These are phyloP conservation scores for Capitulum mitella DNA, from an alignment of 2,888 invertebrate genomes.

Conservation along the genomic window DNA sequence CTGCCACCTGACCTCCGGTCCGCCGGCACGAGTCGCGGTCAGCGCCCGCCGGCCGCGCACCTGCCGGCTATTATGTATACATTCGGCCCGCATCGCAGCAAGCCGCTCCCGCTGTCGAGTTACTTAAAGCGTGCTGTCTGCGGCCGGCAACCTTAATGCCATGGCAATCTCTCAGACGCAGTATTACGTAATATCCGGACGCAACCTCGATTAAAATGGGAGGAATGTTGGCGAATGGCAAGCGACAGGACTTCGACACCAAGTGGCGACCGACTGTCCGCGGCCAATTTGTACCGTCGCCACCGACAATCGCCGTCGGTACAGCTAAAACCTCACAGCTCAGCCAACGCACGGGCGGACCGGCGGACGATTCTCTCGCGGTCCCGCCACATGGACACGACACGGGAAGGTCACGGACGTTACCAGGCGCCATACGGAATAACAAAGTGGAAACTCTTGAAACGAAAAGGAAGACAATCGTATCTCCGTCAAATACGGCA, in stretches of 20 bases:
- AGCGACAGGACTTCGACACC: background rate
- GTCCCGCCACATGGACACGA: too few species aligned
- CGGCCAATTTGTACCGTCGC: background rate
- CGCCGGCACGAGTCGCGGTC: too few species aligned
- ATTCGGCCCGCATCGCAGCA: background rate
- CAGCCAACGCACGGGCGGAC: background rate
- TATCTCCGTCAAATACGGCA: too few species aligned
- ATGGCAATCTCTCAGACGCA: background rate
- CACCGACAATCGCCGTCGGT: background rate
- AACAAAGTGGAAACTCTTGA: too few species aligned
- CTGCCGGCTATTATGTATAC: background rate
- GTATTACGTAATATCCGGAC: background rate
- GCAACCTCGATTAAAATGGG: background rate
- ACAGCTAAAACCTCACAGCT: constrained; percentile 11
- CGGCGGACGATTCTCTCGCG: background rate
- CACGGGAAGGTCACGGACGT: too few species aligned
- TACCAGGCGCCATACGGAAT: too few species aligned
- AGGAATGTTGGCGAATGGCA: background rate
- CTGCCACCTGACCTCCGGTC: too few species aligned
- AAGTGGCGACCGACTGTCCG: background rate
- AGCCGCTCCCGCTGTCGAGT: background rate
- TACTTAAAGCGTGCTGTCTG: background rate
- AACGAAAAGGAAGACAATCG: too few species aligned
- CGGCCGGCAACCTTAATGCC: background rate
- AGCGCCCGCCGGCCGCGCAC: too few species aligned